Conservation (phyloP, 1,140 invertebrate species). For the Caerostris darwini region DNA sequence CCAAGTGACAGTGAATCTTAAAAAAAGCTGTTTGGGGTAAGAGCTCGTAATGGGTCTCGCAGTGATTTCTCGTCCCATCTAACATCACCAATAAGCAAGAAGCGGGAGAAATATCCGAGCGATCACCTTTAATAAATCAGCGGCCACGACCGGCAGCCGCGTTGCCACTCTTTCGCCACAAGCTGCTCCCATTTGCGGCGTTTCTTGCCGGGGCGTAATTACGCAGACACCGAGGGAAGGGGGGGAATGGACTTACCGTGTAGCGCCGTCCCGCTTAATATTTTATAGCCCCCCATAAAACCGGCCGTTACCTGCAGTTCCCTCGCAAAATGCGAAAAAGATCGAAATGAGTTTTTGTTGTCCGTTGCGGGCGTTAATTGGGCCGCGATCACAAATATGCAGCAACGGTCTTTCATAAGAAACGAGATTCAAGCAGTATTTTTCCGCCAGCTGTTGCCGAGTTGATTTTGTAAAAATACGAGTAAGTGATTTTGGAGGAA, state of each 20-base stretch:
- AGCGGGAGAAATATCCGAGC: slow-evolving; percentile 2
- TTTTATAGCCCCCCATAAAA: slow-evolving; percentile 68
- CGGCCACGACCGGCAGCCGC: slow-evolving; percentile 1
- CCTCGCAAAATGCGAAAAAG: neutral
- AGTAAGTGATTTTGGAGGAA: neutral
- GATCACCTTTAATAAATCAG: slow-evolving; percentile 63
- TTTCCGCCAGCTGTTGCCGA: slow-evolving; percentile 24
- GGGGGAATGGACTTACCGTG: slow-evolving; percentile 60
- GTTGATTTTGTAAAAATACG: neutral
- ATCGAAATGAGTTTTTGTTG: slow-evolving; percentile 33
- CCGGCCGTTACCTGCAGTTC: slow-evolving; percentile 13
- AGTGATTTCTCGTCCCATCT: neutral
- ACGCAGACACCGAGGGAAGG: slow-evolving; percentile 14
- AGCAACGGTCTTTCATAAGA: neutral
- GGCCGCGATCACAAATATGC: slow-evolving; percentile 26
- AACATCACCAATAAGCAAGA: neutral
- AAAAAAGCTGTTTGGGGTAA: neutral
- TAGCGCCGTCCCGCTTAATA: slow-evolving; percentile 60
- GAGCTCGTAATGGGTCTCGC: neutral
- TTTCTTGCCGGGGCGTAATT: slow-evolving; percentile 56
- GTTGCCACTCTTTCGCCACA: slow-evolving; percentile 29
- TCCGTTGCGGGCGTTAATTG: slow-evolving; percentile 36
- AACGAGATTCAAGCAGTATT: neutral
- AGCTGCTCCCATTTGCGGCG: slow-evolving; percentile 35
- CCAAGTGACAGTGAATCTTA: neutral